Base-by-base conservation (phyloP, 2,113 vertebrate species). In the Andinoacara biseriatus region DNA sequence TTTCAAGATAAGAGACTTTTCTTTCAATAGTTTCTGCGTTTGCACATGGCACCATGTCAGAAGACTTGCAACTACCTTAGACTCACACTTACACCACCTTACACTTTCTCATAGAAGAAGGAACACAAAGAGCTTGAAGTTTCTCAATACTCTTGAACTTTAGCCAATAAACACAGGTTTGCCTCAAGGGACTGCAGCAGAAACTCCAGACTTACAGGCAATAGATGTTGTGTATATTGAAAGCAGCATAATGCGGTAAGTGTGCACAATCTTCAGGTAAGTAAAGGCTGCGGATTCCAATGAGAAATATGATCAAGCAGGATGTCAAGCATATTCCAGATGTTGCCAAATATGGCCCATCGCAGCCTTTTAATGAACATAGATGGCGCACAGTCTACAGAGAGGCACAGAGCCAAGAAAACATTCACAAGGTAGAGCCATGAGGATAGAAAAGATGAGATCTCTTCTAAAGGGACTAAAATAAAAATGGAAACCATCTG, bases 81-180 rank as follows among this genome's bases (percentile, higher is more conserved):
- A 38, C 20, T 52, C 29, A 8, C 59, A 15, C 11, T 11, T 3
- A 13, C 2, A 38, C 35, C 9, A 1, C 8, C 7, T 38, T 38
- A 9, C 35, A 38, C 35, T 4, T 58, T 81, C 18, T 54, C 35
- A 46, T 40, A 10, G 54, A 29, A 46, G 11, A 20, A 35, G n/a
- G 1, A 22, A 3, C 18, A 3, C 9, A 20, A 76, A 78, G 4
- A 22, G 14, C 20, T 13, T 10, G 7, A 57, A 22, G 31, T 72
- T 80, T 40, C 54, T 85, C 14, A 72, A 22, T 4, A 33, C 57
- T 58, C 43, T 29, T 56, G 8, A 1, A 76, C 17, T 43, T 74
- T 67, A 26, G 10, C 22, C 11, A 11, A 0, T 22, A 31, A 58
- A 57, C 0, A 20, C 35, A n/a, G 40, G 38, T 29, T 58, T 57